phyloP scores from a whole-genome alignment of 2,797 vertebrate genomes.

The Hippopotamyrus pictus region DNA sequence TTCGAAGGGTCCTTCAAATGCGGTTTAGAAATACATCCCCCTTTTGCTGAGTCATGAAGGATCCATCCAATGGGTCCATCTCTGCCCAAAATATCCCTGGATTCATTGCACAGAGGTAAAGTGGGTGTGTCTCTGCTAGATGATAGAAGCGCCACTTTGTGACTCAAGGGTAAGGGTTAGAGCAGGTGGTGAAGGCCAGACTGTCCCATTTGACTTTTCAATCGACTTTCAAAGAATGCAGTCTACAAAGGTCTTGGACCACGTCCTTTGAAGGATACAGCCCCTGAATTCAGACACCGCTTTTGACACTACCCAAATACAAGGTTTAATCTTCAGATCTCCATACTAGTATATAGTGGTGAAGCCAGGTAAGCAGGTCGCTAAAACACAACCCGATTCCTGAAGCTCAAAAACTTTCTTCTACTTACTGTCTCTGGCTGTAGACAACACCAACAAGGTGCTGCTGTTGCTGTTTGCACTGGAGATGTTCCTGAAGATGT shows the following conservation, averaged over 20 bases:
- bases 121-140: neutral
- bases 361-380: neutral
- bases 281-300: neutral
- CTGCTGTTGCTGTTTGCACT: conserved; percentile 77
- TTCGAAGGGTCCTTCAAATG: neutral
- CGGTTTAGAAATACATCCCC: neutral
- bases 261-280: neutral
- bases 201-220: neutral
- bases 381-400: neutral
- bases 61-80: neutral
- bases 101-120: neutral
- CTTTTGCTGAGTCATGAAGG: neutral
- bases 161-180: neutral
- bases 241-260: neutral
- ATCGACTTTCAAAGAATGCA: neutral
- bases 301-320: neutral
- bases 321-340: neutral
- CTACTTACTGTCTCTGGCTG: neutral
- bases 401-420: neutral
- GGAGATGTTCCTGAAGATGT: conserved; percentile 94
- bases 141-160: neutral
- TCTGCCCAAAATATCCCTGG: neutral
- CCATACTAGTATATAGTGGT: neutral
- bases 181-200: neutral
- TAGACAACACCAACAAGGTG: conserved; percentile 76